Conservation (phyloP, 2,113 vertebrate genomes). For the Chunga burmeisteri region DNA sequence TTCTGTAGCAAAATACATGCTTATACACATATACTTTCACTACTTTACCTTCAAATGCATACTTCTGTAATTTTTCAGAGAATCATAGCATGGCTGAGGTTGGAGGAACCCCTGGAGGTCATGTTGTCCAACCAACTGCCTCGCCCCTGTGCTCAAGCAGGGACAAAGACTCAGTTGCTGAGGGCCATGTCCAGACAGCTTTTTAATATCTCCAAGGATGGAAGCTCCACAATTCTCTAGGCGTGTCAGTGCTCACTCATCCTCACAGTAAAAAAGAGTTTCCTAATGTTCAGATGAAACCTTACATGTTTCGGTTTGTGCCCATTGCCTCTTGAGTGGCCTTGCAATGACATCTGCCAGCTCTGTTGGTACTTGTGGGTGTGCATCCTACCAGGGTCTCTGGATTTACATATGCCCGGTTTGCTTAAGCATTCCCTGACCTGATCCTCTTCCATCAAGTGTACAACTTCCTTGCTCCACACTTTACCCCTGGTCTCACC, state of each 20-base stretch:
- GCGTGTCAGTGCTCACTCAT: not conserved
- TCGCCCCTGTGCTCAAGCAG: not conserved
- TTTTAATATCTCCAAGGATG: not conserved
- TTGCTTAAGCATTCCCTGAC: not conserved
- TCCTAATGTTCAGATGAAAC: not conserved
- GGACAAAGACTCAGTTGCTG: not conserved
- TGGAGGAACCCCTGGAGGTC: not conserved
- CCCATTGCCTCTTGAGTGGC: not conserved
- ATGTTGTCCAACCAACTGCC: not conserved
- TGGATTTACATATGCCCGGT: not conserved
- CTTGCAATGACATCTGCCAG: not conserved
- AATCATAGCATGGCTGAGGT: not conserved
- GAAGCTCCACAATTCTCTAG: not conserved
- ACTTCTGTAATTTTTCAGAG: not conserved
- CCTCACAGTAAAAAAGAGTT: not conserved
- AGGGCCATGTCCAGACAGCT: not conserved
- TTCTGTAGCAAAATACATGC: not conserved
- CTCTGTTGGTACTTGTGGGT: not conserved
- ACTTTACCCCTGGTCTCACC: not conserved
- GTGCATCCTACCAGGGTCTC: not conserved
- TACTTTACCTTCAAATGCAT: not conserved
- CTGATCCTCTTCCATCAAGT: not conserved
- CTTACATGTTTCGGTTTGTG: not conserved
- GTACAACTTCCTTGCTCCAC: not conserved
- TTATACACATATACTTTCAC: not conserved